A percentile compares a stretch with the other conserved stretches of the same genome.
Conservation (phyloP, 2,797 vertebrate species). For the Holocentrus rufus region DNA sequence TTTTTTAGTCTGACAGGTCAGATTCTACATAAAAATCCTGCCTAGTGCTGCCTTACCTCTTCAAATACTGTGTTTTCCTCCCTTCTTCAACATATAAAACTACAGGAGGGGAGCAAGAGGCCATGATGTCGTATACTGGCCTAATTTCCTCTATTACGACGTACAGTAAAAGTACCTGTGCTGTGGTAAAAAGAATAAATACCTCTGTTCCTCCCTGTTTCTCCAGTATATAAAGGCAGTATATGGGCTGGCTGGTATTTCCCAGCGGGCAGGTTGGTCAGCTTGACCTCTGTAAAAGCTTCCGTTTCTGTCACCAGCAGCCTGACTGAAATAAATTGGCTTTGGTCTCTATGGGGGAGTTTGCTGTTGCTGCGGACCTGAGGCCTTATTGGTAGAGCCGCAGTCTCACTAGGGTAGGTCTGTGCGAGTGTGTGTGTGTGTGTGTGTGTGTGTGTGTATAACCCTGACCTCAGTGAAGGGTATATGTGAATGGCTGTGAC, state of each 20-base stretch:
- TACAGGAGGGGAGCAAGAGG: constrained; percentile 1
- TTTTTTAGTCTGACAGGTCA: too few species aligned
- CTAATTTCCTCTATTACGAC: constrained; percentile 54
- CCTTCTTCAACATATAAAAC: neutral
- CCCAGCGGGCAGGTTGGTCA: constrained; percentile 73
- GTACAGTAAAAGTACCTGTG: constrained; percentile 62
- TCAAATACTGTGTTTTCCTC: neutral
- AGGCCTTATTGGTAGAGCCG: constrained; percentile 70
- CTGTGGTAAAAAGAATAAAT: constrained; percentile 46
- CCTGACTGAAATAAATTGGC: constrained; percentile 81
- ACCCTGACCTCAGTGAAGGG: constrained; percentile 61
- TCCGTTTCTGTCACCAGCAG: constrained; percentile 78
- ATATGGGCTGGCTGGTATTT: constrained; percentile 69
- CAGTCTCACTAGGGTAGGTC: constrained; percentile 45
- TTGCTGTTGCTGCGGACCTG: constrained; percentile 71
- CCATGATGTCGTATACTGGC: constrained; percentile 17
- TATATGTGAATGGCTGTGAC: constrained; percentile 56
- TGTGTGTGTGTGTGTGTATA: constrained; percentile 44
- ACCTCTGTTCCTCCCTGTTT: constrained; percentile 42
- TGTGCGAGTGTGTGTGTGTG: constrained; percentile 38
- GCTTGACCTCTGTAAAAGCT: constrained; percentile 78
- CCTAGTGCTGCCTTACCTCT: neutral
- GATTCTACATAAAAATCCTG: too few species aligned
- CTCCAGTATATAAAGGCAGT: constrained; percentile 64
- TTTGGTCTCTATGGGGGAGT: constrained; percentile 75